phyloP scores from a whole-genome alignment of 1,140 invertebrate species.

The Andrena cerasifolii region DNA sequence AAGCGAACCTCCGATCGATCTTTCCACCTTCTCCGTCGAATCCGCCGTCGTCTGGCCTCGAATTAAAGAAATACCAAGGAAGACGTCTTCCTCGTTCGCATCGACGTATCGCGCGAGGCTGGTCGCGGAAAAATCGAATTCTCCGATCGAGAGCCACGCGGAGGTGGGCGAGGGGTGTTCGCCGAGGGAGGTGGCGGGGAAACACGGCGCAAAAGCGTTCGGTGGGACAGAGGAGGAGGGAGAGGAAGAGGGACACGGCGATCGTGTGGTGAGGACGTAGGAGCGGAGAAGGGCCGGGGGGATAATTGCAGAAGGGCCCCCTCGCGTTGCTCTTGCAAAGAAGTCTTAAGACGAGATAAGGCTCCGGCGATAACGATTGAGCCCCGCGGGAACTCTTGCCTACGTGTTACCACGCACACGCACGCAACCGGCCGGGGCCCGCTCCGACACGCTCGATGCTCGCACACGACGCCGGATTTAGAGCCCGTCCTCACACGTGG shows the following conservation, averaged over 20 bases:
- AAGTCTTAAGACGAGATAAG: slow-evolving; percentile 78
- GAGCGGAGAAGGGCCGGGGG: slow-evolving; percentile 60
- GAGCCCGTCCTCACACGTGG: slow-evolving; percentile 45
- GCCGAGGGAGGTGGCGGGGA: not conserved
- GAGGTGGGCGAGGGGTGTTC: not conserved
- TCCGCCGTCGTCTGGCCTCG: slow-evolving; percentile 6
- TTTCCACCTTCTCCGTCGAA: not conserved
- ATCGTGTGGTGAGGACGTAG: slow-evolving; percentile 45
- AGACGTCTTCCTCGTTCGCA: slow-evolving; percentile 17
- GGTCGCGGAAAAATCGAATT: slow-evolving; percentile 67
- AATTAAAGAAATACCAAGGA: slow-evolving; percentile 42
- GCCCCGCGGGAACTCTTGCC: slow-evolving; percentile 78
- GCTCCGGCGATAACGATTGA: slow-evolving; percentile 76
- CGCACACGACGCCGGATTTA: slow-evolving; percentile 54
- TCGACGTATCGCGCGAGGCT: slow-evolving; percentile 39
- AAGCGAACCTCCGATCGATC: too few relatives aligned
- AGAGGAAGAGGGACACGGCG: not conserved
- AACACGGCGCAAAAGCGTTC: slow-evolving; percentile 30
- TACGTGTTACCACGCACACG: slow-evolving; percentile 69
- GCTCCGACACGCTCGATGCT: slow-evolving; percentile 38
- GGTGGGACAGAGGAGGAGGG: slow-evolving; percentile 10
- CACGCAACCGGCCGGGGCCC: slow-evolving; percentile 3
- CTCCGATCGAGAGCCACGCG: slow-evolving; percentile 46
- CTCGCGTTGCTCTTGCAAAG: slow-evolving; percentile 75
- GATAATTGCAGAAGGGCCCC: slow-evolving; percentile 77